Percentiles rank a stretch among this genome's conserved stretches.
phyloP scores from a whole-genome alignment of 2,888 invertebrate species.

The Anaspis maculata region DNA sequence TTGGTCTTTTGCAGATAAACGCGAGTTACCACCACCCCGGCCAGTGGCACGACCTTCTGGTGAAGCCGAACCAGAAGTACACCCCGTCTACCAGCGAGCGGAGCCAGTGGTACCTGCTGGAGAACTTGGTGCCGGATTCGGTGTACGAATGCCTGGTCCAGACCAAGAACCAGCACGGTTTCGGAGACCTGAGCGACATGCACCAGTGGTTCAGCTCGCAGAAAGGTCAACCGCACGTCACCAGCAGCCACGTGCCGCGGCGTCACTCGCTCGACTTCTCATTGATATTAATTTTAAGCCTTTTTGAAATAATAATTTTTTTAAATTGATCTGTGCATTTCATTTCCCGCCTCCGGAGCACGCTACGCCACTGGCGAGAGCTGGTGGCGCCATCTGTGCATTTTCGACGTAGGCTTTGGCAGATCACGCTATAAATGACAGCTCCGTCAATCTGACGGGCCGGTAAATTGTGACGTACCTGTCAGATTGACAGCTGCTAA shows the following conservation, averaged over 20 bases:
- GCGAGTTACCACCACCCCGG: conserved; percentile 43
- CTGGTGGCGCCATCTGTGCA: no score
- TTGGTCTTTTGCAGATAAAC: conserved; percentile 41
- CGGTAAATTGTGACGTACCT: no score
- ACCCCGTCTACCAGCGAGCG: conserved; percentile 37
- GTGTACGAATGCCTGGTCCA: conserved; percentile 50
- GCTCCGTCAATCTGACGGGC: no score
- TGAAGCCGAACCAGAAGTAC: conserved; percentile 38
- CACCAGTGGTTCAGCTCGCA: conserved; percentile 47
- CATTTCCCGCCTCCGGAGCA: neutral
- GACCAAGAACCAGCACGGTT: conserved; percentile 50
- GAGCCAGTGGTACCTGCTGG: conserved; percentile 43
- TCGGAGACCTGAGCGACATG: conserved; percentile 47
- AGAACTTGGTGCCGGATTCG: conserved; percentile 45
- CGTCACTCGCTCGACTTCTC: no score
- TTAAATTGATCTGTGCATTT: no score
- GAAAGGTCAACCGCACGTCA: conserved; percentile 31
- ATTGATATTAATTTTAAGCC: no score
- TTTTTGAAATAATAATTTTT: no score
- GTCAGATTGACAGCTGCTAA: no score
- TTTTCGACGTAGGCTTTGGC: no score
- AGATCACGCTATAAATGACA: no score
- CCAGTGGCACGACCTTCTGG: conserved; percentile 48
- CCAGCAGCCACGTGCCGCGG: no score
- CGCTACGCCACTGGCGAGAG: neutral